Evolutionary conservation across 1,140 invertebrate genomes (phyloP).

Genomic region (Drosophila leontia): DNA sequence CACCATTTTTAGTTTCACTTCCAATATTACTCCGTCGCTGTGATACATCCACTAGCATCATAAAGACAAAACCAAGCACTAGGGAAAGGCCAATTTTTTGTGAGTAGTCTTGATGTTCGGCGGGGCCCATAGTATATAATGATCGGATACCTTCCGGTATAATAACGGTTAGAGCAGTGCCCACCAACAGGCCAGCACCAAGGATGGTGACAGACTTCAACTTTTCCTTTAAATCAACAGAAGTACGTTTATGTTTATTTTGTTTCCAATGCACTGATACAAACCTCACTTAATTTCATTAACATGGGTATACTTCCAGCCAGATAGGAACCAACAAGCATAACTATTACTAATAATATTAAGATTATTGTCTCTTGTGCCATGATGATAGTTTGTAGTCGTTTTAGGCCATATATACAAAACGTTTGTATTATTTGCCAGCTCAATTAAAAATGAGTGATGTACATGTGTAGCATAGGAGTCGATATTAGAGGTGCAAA

Average conservation of each 20-base stretch:
- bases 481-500: too few species aligned
- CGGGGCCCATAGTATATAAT: slow-evolving; percentile 86
- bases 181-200: slow-evolving; percentile 98
- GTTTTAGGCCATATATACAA: slow-evolving; percentile 10
- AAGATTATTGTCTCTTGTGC: slow-evolving; percentile 92
- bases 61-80: slow-evolving; percentile 95
- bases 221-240: slow-evolving; percentile 90
- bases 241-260: not conserved
- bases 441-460: slow-evolving; percentile 44
- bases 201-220: slow-evolving; percentile 96
- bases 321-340: slow-evolving; percentile 97
- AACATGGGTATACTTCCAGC: slow-evolving; percentile 97
- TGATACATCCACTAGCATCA: slow-evolving; percentile 96
- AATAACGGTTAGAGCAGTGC: slow-evolving; percentile 98
- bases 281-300: slow-evolving; percentile 95
- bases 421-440: slow-evolving; percentile 58
- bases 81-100: slow-evolving; percentile 88
- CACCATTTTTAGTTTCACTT: slow-evolving; percentile 92
- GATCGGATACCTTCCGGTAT: slow-evolving; percentile 99
- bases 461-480: not conserved
- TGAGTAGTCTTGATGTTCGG: slow-evolving; percentile 85
- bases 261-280: not conserved
- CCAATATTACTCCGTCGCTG: slow-evolving; percentile 87
- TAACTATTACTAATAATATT: slow-evolving; percentile 93
- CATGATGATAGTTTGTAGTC: slow-evolving; percentile 33